A percentile compares a stretch with the other conserved stretches of the same genome.
These are phyloP conservation scores for Ammospiza caudacuta DNA, from an alignment of 2,113 vertebrate genomes.

Conservation along the genomic window DNA sequence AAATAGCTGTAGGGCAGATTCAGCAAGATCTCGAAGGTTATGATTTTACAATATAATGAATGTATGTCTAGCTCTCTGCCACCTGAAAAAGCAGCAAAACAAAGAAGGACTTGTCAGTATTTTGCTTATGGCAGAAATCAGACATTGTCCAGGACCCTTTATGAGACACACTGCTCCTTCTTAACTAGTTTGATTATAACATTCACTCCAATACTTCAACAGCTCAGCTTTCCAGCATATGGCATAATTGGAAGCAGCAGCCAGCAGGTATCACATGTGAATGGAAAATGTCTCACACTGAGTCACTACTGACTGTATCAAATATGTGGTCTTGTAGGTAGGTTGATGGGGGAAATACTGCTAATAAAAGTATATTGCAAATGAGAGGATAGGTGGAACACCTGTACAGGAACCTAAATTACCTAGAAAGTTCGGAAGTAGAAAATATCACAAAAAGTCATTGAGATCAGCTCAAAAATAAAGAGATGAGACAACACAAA, in stretches of 20 bases:
- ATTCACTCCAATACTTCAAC: slow-evolving; percentile 62
- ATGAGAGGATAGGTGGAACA: neutral
- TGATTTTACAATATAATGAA: slow-evolving; percentile 63
- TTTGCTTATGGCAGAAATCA: slow-evolving; percentile 51
- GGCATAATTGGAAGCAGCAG: slow-evolving; percentile 75
- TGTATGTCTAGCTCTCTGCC: slow-evolving; percentile 30
- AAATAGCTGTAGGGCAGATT: slow-evolving; percentile 67
- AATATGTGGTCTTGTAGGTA: slow-evolving; percentile 46
- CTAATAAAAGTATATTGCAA: slow-evolving; percentile 6
- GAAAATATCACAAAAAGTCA: neutral
- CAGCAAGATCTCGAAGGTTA: slow-evolving; percentile 47
- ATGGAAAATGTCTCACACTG: slow-evolving; percentile 57
- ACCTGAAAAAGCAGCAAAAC: slow-evolving; percentile 47
- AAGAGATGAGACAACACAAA: neutral
- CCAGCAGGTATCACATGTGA: slow-evolving; percentile 66
- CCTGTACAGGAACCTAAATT: neutral
- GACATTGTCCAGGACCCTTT: slow-evolving; percentile 56
- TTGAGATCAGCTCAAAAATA: neutral
- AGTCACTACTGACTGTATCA: slow-evolving; percentile 63
- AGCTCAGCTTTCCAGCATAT: slow-evolving; percentile 56
- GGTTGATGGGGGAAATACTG: neutral
- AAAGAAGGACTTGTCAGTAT: slow-evolving; percentile 50
- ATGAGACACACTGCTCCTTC: slow-evolving; percentile 33
- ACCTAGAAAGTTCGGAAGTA: slow-evolving; percentile 10
- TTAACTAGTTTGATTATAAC: slow-evolving; percentile 71